phyloP scores from a whole-genome alignment of 2,113 vertebrate genomes.

The Numida meleagris region DNA sequence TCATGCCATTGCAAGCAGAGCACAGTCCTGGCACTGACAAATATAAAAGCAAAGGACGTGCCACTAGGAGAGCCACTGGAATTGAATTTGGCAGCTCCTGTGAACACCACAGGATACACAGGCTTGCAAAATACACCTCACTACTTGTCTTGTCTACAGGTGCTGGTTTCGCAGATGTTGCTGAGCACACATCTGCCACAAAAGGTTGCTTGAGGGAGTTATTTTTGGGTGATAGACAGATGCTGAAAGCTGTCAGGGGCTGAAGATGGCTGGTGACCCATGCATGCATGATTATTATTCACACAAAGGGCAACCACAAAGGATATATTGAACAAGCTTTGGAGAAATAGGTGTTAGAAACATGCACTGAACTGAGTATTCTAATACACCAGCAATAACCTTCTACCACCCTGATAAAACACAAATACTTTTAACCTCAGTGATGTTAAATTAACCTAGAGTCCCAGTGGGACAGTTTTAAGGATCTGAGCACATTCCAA shows the following conservation, averaged over 20 bases:
- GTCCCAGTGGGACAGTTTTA: neutral
- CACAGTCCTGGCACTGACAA: neutral
- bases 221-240: neutral
- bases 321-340: neutral
- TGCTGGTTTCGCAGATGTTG: neutral
- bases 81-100: neutral
- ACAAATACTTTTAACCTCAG: neutral
- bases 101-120: neutral
- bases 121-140: neutral
- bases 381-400: neutral
- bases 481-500: neutral
- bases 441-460: neutral
- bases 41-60: rapidly evolving
- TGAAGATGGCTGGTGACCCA: neutral
- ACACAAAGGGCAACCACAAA: neutral
- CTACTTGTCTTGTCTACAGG: neutral
- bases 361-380: neutral
- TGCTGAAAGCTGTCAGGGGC: neutral
- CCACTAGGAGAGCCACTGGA: neutral
- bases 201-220: neutral
- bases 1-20: neutral
- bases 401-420: neutral
- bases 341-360: neutral
- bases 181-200: neutral
- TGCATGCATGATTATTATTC: rapidly evolving